phyloP scores from a whole-genome alignment of 2,888 invertebrate species.

The Amphimallon solstitiale region DNA sequence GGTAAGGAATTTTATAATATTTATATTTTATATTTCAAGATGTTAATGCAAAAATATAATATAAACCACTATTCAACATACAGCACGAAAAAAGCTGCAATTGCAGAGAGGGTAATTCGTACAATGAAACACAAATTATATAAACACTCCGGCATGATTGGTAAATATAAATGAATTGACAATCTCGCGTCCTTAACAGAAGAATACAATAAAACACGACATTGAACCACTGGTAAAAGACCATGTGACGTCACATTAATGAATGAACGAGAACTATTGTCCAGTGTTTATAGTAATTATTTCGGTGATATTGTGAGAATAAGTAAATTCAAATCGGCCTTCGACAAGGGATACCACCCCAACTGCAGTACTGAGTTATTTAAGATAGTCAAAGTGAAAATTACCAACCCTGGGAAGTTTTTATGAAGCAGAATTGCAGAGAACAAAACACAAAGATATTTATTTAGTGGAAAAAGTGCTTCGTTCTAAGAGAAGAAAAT shows the following conservation, averaged over 20 bases:
- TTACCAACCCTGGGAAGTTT: conserved; percentile 51
- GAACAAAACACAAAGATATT: not conserved
- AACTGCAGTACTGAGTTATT: conserved; percentile 58
- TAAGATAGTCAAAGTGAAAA: conserved; percentile 49
- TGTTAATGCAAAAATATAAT: too few species aligned
- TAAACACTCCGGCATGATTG: conserved; percentile 48
- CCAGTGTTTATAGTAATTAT: not conserved
- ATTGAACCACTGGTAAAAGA: conserved; percentile 44
- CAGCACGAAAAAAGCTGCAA: too few species aligned
- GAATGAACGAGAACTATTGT: not conserved
- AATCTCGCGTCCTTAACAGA: not conserved
- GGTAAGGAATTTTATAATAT: too few species aligned
- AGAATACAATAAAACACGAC: conserved; percentile 25
- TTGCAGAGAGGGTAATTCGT: not conserved
- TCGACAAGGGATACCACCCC: conserved; percentile 53
- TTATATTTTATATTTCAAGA: too few species aligned
- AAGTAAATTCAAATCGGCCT: conserved; percentile 49
- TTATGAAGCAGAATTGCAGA: conserved; percentile 43
- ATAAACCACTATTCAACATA: too few species aligned
- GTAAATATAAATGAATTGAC: conserved; percentile 47
- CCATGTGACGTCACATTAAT: too few species aligned
- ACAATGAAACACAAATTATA: conserved; percentile 42
- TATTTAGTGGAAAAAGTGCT: conserved; percentile 19
- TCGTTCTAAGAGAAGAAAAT: not conserved
- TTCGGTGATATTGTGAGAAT: conserved; percentile 54